A percentile compares a stretch with the other conserved stretches of the same genome.
These are phyloP conservation scores for Ictalurus punctatus DNA, from an alignment of 2,113 vertebrate genomes.

Conservation along the genomic window DNA sequence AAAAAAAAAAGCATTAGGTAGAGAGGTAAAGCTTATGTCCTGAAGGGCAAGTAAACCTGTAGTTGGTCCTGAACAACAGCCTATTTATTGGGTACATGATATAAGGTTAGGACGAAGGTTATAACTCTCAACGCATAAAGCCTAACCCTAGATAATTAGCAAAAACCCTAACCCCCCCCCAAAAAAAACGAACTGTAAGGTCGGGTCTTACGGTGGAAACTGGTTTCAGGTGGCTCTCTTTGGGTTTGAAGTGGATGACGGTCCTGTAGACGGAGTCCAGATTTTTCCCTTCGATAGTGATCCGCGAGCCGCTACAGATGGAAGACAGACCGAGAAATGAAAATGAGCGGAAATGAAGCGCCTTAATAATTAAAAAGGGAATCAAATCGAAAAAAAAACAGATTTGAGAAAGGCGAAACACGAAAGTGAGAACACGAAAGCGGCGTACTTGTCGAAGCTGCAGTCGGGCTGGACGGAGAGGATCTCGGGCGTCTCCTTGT, in stretches of 20 bases:
- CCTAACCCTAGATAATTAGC: neutral
- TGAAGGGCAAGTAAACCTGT: neutral
- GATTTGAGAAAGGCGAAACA: neutral
- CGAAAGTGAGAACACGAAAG: neutral
- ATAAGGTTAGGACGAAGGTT: neutral
- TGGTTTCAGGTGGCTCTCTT: conserved; percentile 74
- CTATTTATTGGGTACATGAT: neutral
- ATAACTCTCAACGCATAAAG: neutral
- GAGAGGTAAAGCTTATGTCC: neutral
- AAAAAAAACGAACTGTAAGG: neutral
- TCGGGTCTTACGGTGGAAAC: conserved; percentile 66
- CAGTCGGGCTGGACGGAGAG: conserved; percentile 78
- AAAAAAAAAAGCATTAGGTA: neutral
- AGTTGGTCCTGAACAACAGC: neutral
- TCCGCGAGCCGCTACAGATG: conserved; percentile 76
- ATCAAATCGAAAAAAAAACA: too few relatives aligned
- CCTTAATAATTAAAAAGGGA: neutral
- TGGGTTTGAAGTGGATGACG: conserved; percentile 76
- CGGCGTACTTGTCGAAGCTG: conserved; percentile 76
- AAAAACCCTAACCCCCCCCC: too few relatives aligned
- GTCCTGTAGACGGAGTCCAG: conserved; percentile 83
- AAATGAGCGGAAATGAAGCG: neutral
- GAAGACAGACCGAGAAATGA: conserved; percentile 9
- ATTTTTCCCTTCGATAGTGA: conserved; percentile 82
- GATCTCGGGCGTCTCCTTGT: conserved; percentile 81